These are phyloP conservation scores for Harpagus bidentatus DNA, from an alignment of 2,113 vertebrate species.

Conservation along the genomic window DNA sequence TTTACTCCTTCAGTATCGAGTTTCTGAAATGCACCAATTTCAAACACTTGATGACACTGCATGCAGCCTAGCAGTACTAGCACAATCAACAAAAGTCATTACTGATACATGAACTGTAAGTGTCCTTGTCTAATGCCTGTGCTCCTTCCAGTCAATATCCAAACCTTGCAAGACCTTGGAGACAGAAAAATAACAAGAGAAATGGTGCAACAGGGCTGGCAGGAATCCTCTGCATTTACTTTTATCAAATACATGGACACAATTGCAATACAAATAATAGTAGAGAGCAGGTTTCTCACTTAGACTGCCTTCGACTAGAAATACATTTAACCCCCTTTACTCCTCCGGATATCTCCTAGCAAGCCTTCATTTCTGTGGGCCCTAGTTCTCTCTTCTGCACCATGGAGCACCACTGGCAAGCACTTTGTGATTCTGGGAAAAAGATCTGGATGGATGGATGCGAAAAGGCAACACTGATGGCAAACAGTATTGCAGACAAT, in stretches of 20 bases:
- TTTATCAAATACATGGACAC: background rate
- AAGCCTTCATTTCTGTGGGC: background rate
- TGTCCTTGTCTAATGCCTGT: background rate
- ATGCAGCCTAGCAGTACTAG: background rate
- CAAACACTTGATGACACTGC: background rate
- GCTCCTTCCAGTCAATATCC: background rate
- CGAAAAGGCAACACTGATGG: background rate
- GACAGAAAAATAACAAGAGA: background rate
- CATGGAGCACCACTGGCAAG: accelerated
- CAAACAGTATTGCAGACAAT: background rate
- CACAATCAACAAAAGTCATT: background rate
- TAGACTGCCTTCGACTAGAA: background rate
- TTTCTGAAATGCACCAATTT: background rate
- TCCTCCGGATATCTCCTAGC: background rate
- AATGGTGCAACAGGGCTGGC: background rate
- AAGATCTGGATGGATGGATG: background rate
- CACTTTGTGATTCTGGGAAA: background rate
- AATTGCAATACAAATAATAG: background rate
- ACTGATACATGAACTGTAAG: background rate
- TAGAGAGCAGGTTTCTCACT: background rate
- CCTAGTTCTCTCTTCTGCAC: background rate
- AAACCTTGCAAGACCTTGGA: background rate
- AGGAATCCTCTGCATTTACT: background rate
- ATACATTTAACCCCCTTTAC: background rate
- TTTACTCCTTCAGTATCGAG: background rate